Conservation (phyloP, 2,113 vertebrate genomes). For the Meles meles region DNA sequence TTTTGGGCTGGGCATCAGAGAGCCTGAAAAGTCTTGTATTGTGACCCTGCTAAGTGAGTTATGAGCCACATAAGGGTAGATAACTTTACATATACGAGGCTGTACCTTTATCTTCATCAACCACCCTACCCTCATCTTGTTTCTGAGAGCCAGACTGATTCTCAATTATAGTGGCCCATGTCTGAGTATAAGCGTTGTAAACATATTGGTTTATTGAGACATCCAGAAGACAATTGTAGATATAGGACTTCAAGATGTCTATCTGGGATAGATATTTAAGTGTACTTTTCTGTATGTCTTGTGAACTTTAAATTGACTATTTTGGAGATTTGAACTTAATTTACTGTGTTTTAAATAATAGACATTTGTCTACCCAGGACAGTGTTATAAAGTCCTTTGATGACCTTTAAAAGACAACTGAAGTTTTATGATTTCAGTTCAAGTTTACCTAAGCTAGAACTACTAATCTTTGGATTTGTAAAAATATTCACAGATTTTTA, state of each 20-base stretch:
- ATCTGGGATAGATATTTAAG: not conserved
- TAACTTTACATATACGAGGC: not conserved
- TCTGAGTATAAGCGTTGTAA: not conserved
- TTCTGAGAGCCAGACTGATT: not conserved
- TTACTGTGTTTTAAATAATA: not conserved
- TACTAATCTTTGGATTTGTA: not conserved
- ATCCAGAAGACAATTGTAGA: not conserved
- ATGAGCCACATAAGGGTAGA: not conserved
- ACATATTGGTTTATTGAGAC: not conserved
- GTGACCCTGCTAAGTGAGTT: not conserved
- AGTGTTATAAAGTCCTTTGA: not conserved
- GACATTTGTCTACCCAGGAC: not conserved
- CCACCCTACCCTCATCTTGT: not conserved
- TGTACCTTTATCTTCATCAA: not conserved
- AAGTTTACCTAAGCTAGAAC: not conserved
- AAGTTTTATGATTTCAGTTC: not conserved
- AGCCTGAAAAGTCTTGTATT: not conserved
- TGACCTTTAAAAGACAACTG: not conserved
- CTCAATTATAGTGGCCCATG: not conserved
- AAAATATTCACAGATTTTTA: not conserved
- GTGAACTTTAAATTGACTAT: not conserved
- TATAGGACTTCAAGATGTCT: not conserved
- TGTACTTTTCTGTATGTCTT: not conserved
- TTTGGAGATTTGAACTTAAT: not conserved
- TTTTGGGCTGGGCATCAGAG: not conserved